Evolutionary conservation across 2,797 vertebrate species (phyloP).

Genomic region (Phataginus tetradactyla): DNA sequence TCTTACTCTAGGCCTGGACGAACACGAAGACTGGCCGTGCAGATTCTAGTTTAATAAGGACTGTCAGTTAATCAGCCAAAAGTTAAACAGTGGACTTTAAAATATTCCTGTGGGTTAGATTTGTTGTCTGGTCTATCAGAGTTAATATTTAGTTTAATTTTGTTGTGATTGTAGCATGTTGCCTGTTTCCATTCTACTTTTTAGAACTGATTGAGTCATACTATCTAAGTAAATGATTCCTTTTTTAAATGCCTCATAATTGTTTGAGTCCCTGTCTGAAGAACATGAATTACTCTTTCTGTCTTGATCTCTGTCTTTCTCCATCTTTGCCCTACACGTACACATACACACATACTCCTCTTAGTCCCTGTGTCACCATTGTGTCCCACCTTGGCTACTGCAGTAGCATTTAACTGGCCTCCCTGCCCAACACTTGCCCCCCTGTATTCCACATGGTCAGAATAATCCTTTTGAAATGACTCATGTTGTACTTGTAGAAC

Average conservation of each 20-base stretch:
- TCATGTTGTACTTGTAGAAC: background rate
- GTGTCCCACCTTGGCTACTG: background rate
- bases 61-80: background rate
- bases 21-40: background rate
- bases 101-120: background rate
- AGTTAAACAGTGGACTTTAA: background rate
- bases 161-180: background rate
- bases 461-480: background rate
- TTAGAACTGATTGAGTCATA: slow-evolving; percentile 5
- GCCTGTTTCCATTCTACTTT: background rate
- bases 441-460: background rate
- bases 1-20: background rate
- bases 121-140: background rate
- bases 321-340: background rate
- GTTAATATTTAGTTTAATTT: slow-evolving; percentile 10
- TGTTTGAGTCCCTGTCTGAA: background rate
- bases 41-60: background rate
- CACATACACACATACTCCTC: too few relatives aligned
- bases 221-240: background rate
- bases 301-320: background rate
- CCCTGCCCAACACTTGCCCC: background rate
- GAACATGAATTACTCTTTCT: background rate
- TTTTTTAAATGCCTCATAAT: background rate
- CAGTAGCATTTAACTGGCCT: background rate
- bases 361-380: background rate